Percentiles rank a stretch among this genome's conserved stretches.
Conservation (phyloP, 2,113 vertebrate species). For the Callaeas wilsoni region DNA sequence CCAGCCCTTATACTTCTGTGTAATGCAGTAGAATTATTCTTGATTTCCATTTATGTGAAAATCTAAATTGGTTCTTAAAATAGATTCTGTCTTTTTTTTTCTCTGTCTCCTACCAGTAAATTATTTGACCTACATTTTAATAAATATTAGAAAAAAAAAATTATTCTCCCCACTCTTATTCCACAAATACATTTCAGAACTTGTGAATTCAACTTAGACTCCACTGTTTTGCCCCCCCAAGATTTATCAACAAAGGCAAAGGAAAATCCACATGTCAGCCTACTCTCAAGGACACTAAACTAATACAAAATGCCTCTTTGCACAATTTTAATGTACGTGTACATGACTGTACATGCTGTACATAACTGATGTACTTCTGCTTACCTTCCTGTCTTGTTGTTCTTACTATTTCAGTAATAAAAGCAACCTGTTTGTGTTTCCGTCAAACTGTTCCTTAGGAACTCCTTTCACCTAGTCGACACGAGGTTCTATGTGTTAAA, state of each 20-base stretch:
- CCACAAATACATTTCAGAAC: neutral
- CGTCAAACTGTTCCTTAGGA: neutral
- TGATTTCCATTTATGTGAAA: slow-evolving; percentile 60
- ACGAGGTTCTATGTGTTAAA: neutral
- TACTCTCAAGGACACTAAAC: neutral
- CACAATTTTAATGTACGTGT: neutral
- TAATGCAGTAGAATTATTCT: slow-evolving; percentile 51
- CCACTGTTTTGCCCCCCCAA: neutral
- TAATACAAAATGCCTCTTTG: neutral
- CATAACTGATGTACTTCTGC: neutral
- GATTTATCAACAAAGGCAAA: neutral
- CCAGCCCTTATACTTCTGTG: slow-evolving; percentile 37
- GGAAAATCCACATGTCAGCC: neutral
- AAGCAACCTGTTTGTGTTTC: neutral
- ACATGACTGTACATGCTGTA: too few relatives aligned
- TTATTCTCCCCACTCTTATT: neutral
- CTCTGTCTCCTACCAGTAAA: slow-evolving; percentile 15
- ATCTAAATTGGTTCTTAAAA: slow-evolving; percentile 62
- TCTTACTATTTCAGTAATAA: neutral
- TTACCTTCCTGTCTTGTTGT: neutral
- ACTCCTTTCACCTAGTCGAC: neutral
- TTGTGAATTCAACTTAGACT: neutral
- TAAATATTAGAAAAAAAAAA: slow-evolving; percentile 41
- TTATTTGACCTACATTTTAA: slow-evolving; percentile 62
- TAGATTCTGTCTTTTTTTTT: slow-evolving; percentile 29